Evolutionary conservation across 1,140 invertebrate genomes (phyloP), one percentile per base, ranked within the genome.

Genomic region (Gonatopus flavifemur): DNA sequence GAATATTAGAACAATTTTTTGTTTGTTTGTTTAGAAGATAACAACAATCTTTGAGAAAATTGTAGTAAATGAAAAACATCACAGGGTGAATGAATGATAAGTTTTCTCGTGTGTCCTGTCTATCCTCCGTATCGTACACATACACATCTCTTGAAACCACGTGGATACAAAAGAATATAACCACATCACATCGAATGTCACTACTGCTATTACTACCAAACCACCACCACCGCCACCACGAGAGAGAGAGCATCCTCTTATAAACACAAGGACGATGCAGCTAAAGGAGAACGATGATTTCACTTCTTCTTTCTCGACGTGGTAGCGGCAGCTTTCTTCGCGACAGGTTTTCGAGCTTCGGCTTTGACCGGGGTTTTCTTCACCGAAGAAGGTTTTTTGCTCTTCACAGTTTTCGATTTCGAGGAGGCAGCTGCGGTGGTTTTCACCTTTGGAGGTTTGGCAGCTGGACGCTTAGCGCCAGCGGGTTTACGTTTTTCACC

Each of bases 251-350:
- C n/a, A n/a, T n/a, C n/a, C n/a, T n/a, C n/a, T n/a, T n/a, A n/a
- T n/a, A n/a, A n/a, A n/a, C n/a, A n/a, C n/a, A n/a, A n/a, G n/a
- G n/a, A n/a, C n/a, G n/a, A 41, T 15, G 24, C 3, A 13, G n/a
- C 15, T 25, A 15, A 12, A 16, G 0, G 1, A n/a, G 15, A 10
- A 18, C 3, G n/a, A 33, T 13, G 7, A 25, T 2, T n/a, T 44
- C 31, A 44, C 31, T 44, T 44, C 24, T 44, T 44, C 20, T 44
- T 44, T n/a, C n/a, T n/a, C n/a, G n/a, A n/a, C n/a, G n/a, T n/a
- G 6, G 37, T 19, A 21, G 41, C 30, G 2, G 18, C 20, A 3
- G 15, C 30, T 25, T 33, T 33, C n/a, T 32, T 44, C 12, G 30
- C 9, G 3, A 25, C 16, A 9, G 30, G 12, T 16, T 33, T 44